These are phyloP conservation scores for Helogale parvula DNA, from an alignment of 2,113 vertebrate species.

Conservation along the genomic window DNA sequence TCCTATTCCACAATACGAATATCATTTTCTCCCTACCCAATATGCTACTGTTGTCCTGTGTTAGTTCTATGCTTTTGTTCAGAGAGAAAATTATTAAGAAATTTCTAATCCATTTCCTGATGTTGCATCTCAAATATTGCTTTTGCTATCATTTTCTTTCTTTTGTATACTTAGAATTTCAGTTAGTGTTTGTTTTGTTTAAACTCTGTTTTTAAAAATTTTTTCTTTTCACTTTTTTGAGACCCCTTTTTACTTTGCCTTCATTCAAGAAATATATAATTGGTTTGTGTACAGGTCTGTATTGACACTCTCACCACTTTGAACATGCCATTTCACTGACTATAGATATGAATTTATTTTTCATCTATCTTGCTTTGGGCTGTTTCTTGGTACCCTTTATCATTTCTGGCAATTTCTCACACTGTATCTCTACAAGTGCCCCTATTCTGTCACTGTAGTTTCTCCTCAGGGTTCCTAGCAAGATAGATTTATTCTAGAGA, in stretches of 20 bases:
- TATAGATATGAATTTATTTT: not conserved
- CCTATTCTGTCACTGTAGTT: not conserved
- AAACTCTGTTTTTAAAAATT: not conserved
- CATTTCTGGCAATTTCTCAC: not conserved
- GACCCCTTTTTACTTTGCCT: not conserved
- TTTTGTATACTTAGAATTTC: not conserved
- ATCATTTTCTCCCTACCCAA: not conserved
- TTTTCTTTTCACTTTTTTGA: not conserved
- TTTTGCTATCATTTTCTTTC: not conserved
- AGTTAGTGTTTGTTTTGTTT: not conserved
- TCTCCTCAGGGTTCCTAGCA: not conserved
- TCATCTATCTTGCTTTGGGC: not conserved
- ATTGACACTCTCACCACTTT: not conserved
- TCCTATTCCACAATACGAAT: not conserved
- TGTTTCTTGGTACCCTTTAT: not conserved
- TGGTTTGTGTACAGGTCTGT: not conserved
- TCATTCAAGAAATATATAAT: not conserved
- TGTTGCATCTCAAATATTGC: not conserved
- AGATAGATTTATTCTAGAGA: not conserved
- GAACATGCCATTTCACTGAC: not conserved
- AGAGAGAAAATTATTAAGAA: too few species aligned
- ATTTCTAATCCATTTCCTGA: not conserved
- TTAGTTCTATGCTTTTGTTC: not conserved
- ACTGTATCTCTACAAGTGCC: not conserved
- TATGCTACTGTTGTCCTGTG: not conserved